A percentile compares a stretch with the other conserved stretches of the same genome.
These are phyloP conservation scores for Chiridota heheva DNA, from an alignment of 35 echinoderm and acorn worm genomes.

Conservation along the genomic window DNA sequence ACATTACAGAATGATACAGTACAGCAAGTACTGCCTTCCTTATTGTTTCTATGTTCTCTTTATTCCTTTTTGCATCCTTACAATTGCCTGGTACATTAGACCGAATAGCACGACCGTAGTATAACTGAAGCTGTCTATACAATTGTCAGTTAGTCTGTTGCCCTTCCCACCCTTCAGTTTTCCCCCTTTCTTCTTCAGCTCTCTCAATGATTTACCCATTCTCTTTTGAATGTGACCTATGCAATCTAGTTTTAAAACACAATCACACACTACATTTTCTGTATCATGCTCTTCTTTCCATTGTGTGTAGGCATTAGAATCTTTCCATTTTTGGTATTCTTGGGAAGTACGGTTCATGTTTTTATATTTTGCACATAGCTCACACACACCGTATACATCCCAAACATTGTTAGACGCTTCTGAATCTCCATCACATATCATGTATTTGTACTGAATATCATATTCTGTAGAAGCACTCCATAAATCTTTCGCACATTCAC, in stretches of 20 bases:
- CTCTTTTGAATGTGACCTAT: slow-evolving; percentile 37
- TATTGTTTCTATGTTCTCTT: no score
- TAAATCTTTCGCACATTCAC: slow-evolving; percentile 26
- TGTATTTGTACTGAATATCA: slow-evolving; percentile 15
- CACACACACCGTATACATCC: slow-evolving; percentile 44
- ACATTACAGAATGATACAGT: neutral
- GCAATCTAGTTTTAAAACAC: slow-evolving; percentile 30
- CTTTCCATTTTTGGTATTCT: slow-evolving; percentile 19
- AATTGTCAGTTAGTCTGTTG: slow-evolving; percentile 27
- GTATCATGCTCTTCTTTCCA: slow-evolving; percentile 23
- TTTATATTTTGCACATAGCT: slow-evolving; percentile 19
- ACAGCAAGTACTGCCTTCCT: slow-evolving; percentile 21
- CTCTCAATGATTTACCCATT: slow-evolving; percentile 24
- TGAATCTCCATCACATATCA: slow-evolving; percentile 29
- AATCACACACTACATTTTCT: slow-evolving; percentile 22
- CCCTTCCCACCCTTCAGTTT: slow-evolving; percentile 37
- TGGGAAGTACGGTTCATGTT: slow-evolving; percentile 29
- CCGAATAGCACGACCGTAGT: neutral
- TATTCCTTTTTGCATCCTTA: no score
- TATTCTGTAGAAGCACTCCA: slow-evolving; percentile 30
- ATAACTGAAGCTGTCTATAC: slow-evolving; percentile 10
- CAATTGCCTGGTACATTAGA: no score
- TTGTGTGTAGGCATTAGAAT: neutral
- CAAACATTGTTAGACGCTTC: slow-evolving; percentile 25
- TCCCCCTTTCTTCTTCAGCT: slow-evolving; percentile 27